phyloP scores from a whole-genome alignment of 2,797 vertebrate genomes.

The Pitangus sulphuratus region DNA sequence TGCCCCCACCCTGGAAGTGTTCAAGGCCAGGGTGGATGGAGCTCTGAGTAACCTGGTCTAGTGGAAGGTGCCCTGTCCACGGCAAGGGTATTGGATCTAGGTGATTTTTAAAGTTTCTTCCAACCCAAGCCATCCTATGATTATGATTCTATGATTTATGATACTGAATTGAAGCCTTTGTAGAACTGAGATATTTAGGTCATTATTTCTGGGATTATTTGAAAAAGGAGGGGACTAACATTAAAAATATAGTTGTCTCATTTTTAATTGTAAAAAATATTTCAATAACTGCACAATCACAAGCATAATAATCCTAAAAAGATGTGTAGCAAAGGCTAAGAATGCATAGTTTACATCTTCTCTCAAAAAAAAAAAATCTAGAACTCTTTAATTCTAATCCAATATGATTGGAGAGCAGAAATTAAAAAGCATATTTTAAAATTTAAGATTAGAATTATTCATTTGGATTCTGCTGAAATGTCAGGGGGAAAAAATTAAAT shows the following conservation, averaged over 20 bases:
- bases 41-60: background rate
- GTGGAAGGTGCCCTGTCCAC: background rate
- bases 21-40: too few species aligned
- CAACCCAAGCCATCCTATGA: background rate
- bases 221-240: accelerated
- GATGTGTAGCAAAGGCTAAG: background rate
- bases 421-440: background rate
- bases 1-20: background rate
- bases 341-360: background rate
- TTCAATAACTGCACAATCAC: background rate
- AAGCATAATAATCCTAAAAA: background rate
- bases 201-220: background rate
- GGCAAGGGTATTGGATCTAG: accelerated
- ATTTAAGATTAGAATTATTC: background rate
- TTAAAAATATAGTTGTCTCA: background rate
- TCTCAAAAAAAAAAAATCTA: background rate
- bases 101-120: background rate
- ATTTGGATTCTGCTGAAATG: background rate
- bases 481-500: background rate
- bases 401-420: background rate
- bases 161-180: background rate
- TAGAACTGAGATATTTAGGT: background rate
- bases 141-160: background rate
- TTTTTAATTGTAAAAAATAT: background rate
- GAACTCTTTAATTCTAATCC: background rate